These are phyloP conservation scores for Cosmopolites sordidus DNA, from an alignment of 2,888 invertebrate genomes.

Conservation along the genomic window DNA sequence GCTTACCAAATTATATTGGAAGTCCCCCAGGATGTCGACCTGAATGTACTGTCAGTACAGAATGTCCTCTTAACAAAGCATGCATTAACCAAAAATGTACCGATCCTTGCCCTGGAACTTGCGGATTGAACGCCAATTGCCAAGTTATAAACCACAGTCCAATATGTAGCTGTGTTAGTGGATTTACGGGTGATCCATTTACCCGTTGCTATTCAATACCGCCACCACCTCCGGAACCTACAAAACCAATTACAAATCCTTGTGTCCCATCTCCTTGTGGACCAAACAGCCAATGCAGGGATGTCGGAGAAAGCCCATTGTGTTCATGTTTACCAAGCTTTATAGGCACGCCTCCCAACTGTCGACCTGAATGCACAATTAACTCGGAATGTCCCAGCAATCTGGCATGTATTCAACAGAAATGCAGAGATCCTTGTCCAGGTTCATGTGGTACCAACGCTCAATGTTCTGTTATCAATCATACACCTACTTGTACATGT, in stretches of 20 bases:
- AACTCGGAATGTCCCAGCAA: slow-evolving; percentile 71
- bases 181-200: slow-evolving; percentile 54
- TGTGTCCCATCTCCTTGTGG: slow-evolving; percentile 79
- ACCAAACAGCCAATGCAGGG: slow-evolving; percentile 69
- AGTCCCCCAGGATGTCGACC: slow-evolving; percentile 70
- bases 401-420: slow-evolving; percentile 68
- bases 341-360: slow-evolving; percentile 71
- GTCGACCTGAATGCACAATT: slow-evolving; percentile 73
- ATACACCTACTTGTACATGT: slow-evolving; percentile 73
- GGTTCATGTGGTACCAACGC: slow-evolving; percentile 73
- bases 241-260: slow-evolving; percentile 53
- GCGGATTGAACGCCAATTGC: slow-evolving; percentile 69
- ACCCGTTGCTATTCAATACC: slow-evolving; percentile 53
- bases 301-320: slow-evolving; percentile 62
- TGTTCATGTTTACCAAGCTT: slow-evolving; percentile 71
- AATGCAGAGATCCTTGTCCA: slow-evolving; percentile 73
- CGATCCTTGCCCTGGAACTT: slow-evolving; percentile 68
- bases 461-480: slow-evolving; percentile 69
- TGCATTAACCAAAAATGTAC: slow-evolving; percentile 71
- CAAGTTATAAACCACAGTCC: slow-evolving; percentile 74
- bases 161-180: slow-evolving; percentile 67
- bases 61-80: slow-evolving; percentile 64
- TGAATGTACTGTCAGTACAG: slow-evolving; percentile 68
- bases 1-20: slow-evolving; percentile 65
- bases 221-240: slow-evolving; percentile 33